These are phyloP conservation scores for Macropis europaea DNA, from an alignment of 2,888 invertebrate species.

Conservation along the genomic window DNA sequence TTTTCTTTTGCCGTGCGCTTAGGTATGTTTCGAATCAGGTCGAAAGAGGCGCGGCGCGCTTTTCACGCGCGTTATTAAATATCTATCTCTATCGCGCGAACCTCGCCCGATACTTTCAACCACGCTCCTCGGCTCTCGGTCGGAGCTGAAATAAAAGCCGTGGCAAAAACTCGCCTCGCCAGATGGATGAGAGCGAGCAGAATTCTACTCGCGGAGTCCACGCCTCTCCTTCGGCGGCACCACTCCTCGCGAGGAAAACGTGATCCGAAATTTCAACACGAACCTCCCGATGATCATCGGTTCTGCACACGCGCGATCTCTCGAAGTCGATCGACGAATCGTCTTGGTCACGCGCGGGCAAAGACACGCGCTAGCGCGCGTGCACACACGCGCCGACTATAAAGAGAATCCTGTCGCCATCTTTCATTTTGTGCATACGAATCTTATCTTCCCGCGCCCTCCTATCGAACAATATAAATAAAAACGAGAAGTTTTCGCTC, in stretches of 20 bases:
- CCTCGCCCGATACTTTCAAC: conserved; percentile 43
- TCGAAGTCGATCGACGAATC: conserved; percentile 23
- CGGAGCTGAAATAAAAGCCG: conserved; percentile 10
- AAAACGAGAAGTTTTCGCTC: conserved; percentile 1
- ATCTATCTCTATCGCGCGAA: conserved; percentile 37
- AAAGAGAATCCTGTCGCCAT: conserved; percentile 32
- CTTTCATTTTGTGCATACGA: conserved; percentile 30
- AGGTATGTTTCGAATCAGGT: conserved; percentile 42
- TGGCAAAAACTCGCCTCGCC: conserved; percentile 23
- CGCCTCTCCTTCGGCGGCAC: too few species aligned
- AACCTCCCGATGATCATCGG: neutral
- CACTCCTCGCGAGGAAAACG: neutral
- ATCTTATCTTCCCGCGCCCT: conserved; percentile 20
- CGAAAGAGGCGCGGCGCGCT: conserved; percentile 49
- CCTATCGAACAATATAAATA: conserved; percentile 22
- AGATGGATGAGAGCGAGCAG: neutral
- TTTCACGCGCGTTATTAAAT: conserved; percentile 48
- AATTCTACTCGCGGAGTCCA: neutral
- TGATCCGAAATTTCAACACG: neutral
- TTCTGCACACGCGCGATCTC: neutral
- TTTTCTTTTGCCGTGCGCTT: conserved; percentile 14
- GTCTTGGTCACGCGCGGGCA: conserved; percentile 14
- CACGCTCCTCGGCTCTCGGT: neutral
- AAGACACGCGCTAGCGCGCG: conserved; percentile 31
- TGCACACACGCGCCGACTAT: conserved; percentile 16